Conservation (phyloP, 2,113 vertebrate species). For the Protobothrops mucrosquamatus region DNA sequence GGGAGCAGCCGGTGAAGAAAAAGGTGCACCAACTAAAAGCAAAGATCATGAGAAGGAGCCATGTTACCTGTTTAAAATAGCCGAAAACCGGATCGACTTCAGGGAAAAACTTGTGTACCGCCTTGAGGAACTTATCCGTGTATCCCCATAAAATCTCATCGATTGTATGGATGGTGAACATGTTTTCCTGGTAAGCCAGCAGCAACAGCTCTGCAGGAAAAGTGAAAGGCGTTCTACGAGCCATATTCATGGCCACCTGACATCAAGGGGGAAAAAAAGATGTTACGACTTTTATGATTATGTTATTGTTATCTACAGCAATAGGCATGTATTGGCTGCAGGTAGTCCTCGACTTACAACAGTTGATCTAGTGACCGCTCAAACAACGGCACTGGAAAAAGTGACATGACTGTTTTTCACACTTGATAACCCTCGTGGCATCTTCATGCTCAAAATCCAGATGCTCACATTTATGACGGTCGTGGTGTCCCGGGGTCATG, state of each 20-base stretch:
- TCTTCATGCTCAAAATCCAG: too few relatives aligned
- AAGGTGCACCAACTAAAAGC: neutral
- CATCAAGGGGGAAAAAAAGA: neutral
- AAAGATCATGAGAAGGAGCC: neutral
- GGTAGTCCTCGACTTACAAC: neutral
- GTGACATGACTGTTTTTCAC: neutral
- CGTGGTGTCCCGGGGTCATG: neutral
- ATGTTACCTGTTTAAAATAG: slow-evolving; percentile 84
- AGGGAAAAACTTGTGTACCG: slow-evolving; percentile 42
- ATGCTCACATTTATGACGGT: neutral
- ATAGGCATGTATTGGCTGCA: neutral
- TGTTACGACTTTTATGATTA: neutral
- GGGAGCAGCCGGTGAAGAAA: neutral
- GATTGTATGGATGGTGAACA: slow-evolving; percentile 78
- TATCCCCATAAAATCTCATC: slow-evolving; percentile 92
- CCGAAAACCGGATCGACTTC: slow-evolving; percentile 79
- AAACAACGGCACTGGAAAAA: neutral
- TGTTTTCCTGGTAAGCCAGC: slow-evolving; percentile 61
- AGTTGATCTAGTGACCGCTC: neutral
- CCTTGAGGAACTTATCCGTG: slow-evolving; percentile 77
- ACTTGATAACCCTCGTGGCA: neutral
- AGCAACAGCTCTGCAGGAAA: slow-evolving; percentile 61
- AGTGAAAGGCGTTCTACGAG: slow-evolving; percentile 40
- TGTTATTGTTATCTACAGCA: neutral
- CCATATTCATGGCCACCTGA: slow-evolving; percentile 82